Conservation (phyloP, 2,888 invertebrate species). For the Hoplodrina ambigua region DNA sequence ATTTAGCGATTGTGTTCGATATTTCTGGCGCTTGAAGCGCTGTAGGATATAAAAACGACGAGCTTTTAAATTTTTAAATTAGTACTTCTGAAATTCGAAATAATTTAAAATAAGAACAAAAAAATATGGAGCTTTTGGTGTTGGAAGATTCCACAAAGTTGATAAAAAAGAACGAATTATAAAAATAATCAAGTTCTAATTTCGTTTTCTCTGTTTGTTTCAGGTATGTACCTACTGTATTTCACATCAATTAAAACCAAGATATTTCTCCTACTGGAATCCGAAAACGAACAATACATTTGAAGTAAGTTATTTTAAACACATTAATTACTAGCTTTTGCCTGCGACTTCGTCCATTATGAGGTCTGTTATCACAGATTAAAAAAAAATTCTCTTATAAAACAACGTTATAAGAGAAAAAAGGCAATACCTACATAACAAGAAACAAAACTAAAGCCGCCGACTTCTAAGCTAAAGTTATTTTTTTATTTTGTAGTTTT, state of each 20-base stretch:
- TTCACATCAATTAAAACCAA: neutral
- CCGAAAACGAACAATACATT: neutral
- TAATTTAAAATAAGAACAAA: neutral
- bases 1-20: constrained; percentile 56
- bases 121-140: too few relatives aligned
- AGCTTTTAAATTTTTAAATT: neutral
- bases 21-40: constrained; percentile 31
- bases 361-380: too few relatives aligned
- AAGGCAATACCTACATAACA: too few relatives aligned
- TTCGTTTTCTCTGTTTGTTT: constrained; percentile 21
- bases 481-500: too few relatives aligned
- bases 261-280: neutral
- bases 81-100: neutral
- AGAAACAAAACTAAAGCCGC: too few relatives aligned
- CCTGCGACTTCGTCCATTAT: too few relatives aligned
- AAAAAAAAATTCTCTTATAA: too few relatives aligned
- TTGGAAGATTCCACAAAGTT: too few relatives aligned
- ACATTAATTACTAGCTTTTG: neutral
- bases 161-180: too few relatives aligned
- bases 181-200: neutral
- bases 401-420: too few relatives aligned
- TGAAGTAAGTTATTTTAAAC: neutral
- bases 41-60: constrained; percentile 14
- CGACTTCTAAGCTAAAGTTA: too few relatives aligned
- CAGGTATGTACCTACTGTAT: constrained; percentile 34